These are phyloP conservation scores for Himalopsyche phryganea DNA, from an alignment of 1,140 invertebrate species.

Conservation along the genomic window DNA sequence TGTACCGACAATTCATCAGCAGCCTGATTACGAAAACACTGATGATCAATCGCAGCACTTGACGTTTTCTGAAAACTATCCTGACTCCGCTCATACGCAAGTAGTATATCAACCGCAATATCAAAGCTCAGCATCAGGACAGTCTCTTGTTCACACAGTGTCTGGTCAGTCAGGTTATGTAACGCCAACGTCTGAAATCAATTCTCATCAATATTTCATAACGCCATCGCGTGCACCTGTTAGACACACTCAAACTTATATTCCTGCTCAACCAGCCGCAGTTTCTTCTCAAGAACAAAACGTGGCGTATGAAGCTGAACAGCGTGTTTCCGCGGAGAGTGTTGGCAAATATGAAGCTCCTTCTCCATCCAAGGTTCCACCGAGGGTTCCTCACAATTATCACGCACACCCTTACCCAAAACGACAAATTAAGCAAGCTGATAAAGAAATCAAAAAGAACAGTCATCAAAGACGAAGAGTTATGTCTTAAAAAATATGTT, in stretches of 20 bases:
- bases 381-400: constrained; percentile 19
- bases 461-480: constrained; percentile 18
- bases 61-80: constrained; percentile 39
- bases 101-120: constrained; percentile 32
- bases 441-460: constrained; percentile 15
- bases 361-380: constrained; percentile 8
- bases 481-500: constrained; percentile 5
- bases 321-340: constrained; percentile 9
- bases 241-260: no score
- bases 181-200: neutral
- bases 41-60: constrained; percentile 25
- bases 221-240: no score
- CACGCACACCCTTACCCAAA: constrained; percentile 30
- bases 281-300: no score
- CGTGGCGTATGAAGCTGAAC: neutral
- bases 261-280: no score
- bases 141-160: constrained; percentile 4
- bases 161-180: neutral
- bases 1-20: constrained; percentile 2
- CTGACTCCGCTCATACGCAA: constrained; percentile 36
- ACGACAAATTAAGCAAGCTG: constrained; percentile 20
- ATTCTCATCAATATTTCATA: no score
- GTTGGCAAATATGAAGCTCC: constrained; percentile 10
- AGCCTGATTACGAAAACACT: constrained; percentile 15
- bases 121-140: neutral